Percentiles rank a stretch among this genome's conserved stretches.
Conservation (phyloP, 2,113 vertebrate species). For the Nicator chloris region DNA sequence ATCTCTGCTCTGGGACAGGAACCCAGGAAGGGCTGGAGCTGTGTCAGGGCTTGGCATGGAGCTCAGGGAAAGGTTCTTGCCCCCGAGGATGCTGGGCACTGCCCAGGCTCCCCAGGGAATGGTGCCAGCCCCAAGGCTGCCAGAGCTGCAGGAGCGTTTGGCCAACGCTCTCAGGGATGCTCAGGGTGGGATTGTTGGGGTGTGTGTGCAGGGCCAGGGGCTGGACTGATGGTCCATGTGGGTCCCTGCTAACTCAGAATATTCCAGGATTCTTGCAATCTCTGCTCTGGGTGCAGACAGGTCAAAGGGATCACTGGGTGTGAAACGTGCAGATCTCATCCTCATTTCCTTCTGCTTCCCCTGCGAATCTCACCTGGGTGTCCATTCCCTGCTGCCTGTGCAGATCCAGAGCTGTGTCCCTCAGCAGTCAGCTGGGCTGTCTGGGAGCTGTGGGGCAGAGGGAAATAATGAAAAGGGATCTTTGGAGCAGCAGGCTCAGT, state of each 20-base stretch:
- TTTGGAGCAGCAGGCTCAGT: neutral
- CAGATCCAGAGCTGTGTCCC: neutral
- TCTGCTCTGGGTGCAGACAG: neutral
- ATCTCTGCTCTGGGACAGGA: neutral
- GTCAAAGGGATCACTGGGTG: neutral
- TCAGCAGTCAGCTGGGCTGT: neutral
- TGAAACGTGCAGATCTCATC: fast-evolving
- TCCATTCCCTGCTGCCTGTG: neutral
- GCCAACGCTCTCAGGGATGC: neutral
- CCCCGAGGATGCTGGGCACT: neutral
- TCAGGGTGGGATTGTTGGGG: neutral
- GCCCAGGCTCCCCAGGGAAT: neutral
- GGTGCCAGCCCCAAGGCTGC: too few species aligned
- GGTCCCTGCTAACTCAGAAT: fast-evolving
- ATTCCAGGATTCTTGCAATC: neutral
- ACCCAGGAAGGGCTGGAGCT: neutral
- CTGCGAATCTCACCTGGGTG: neutral
- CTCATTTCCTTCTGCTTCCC: neutral
- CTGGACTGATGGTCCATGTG: fast-evolving
- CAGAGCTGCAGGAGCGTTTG: neutral
- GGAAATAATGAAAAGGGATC: neutral
- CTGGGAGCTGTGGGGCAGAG: neutral
- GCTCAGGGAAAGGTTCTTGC: neutral
- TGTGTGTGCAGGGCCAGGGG: neutral
- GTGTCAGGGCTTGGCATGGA: neutral